Evolutionary conservation across 2,113 vertebrate genomes (phyloP).

Genomic region (Sardina pilchardus): DNA sequence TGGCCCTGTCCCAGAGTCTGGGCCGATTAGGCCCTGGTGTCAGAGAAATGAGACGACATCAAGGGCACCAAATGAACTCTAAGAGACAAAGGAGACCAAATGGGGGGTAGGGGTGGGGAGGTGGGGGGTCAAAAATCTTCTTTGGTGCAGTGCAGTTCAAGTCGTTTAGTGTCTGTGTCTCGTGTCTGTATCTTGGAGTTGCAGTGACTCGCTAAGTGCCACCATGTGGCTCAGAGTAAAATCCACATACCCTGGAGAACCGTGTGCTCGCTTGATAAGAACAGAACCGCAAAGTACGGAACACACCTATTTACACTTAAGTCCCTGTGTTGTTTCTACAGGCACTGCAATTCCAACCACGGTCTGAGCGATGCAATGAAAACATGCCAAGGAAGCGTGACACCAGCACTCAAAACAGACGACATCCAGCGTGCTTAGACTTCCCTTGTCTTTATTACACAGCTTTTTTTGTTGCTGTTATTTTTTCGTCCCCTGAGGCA

Average conservation of each 20-base stretch:
- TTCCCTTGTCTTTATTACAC: neutral
- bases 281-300: neutral
- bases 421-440: neutral
- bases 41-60: neutral
- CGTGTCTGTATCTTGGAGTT: slow-evolving; percentile 4
- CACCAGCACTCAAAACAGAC: neutral
- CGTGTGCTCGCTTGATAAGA: neutral
- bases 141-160: neutral
- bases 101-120: no score
- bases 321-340: neutral
- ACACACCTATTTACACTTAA: neutral
- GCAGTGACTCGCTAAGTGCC: slow-evolving; percentile 3
- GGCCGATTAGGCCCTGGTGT: neutral
- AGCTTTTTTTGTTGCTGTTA: neutral
- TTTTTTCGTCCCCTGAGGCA: neutral
- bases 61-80: slow-evolving; percentile 23
- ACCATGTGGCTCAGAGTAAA: slow-evolving; percentile 23
- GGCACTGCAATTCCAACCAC: slow-evolving; percentile 4
- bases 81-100: slow-evolving; percentile 35
- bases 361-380: neutral
- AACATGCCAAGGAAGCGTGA: slow-evolving; percentile 6
- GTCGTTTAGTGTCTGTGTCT: neutral
- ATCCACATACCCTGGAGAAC: slow-evolving; percentile 15
- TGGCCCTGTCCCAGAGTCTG: neutral
- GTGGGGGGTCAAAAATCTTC: neutral